Evolutionary conservation across 2,888 invertebrate genomes (phyloP).

Genomic region (Caenorhabditis virilis): DNA sequence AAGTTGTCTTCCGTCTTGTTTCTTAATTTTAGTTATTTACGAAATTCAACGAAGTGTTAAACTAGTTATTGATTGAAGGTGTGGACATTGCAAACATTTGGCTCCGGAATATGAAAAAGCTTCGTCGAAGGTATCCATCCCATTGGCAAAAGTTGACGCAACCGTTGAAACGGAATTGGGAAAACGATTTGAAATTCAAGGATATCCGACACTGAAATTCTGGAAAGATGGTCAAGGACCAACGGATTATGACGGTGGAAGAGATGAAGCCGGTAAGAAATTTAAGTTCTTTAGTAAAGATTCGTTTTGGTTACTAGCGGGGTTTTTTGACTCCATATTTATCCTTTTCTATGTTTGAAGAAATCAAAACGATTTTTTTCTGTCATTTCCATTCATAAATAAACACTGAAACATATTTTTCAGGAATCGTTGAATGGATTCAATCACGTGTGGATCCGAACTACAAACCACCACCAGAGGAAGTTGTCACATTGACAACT

Average conservation of each 20-base stretch:
- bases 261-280: conserved; percentile 68
- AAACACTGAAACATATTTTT: conserved; percentile 10
- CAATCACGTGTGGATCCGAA: conserved; percentile 71
- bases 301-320: no score
- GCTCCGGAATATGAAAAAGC: conserved; percentile 73
- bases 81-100: conserved; percentile 72
- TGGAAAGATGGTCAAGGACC: conserved; percentile 71
- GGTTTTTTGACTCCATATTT: no score
- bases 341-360: no score
- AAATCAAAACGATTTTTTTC: no score
- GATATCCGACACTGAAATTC: conserved; percentile 74
- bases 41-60: neutral
- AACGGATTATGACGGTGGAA: conserved; percentile 72
- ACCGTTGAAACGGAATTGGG: conserved; percentile 72
- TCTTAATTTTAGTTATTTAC: no score
- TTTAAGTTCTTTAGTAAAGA: no score
- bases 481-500: conserved; percentile 71
- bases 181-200: conserved; percentile 71
- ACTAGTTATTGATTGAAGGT: conserved; percentile 44
- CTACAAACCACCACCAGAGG: conserved; percentile 73
- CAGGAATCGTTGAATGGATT: conserved; percentile 73
- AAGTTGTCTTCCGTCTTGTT: neutral
- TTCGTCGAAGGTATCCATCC: conserved; percentile 67
- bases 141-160: conserved; percentile 73
- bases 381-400: no score